These are phyloP conservation scores for Lutjanus campechanus DNA, from an alignment of 2,797 vertebrate species.

Conservation along the genomic window DNA sequence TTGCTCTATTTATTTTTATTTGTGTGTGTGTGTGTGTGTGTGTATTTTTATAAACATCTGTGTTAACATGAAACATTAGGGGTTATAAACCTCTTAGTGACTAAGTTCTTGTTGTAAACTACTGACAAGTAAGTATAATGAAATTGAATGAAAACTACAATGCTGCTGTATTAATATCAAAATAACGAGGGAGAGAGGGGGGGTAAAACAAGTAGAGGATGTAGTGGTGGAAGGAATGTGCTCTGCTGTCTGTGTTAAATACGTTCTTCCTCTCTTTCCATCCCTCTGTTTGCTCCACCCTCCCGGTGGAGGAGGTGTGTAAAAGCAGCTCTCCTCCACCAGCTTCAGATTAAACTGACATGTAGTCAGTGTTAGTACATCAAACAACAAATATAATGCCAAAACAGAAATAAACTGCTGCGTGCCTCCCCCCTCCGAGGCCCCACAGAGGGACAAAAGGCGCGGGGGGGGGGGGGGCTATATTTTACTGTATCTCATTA, in stretches of 20 bases:
- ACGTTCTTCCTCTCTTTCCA: background rate
- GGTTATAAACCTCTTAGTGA: too few relatives aligned
- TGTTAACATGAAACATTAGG: too few relatives aligned
- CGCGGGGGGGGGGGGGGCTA: constrained; percentile 28
- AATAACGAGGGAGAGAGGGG: background rate
- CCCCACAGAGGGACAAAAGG: constrained; percentile 21
- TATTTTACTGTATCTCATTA: constrained; percentile 73
- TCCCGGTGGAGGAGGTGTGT: background rate
- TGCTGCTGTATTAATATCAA: too few relatives aligned
- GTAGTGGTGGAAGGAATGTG: background rate
- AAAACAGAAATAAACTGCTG: constrained; percentile 52
- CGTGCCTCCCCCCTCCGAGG: constrained; percentile 25
- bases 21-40: too few relatives aligned
- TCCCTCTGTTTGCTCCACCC: background rate
- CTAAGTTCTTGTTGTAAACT: too few relatives aligned
- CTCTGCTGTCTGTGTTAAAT: background rate
- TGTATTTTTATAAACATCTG: too few relatives aligned
- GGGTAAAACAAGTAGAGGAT: background rate
- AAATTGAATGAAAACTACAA: too few relatives aligned
- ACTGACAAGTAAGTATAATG: too few relatives aligned
- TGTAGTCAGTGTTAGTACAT: constrained; percentile 55
- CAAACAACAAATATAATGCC: constrained; percentile 50
- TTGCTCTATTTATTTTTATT: too few relatives aligned
- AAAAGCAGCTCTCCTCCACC: constrained; percentile 16
- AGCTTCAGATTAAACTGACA: constrained; percentile 45